Percentiles rank a stretch among this genome's conserved stretches.
phyloP scores from a whole-genome alignment of 1,140 invertebrate species.

The Delia radicum region DNA sequence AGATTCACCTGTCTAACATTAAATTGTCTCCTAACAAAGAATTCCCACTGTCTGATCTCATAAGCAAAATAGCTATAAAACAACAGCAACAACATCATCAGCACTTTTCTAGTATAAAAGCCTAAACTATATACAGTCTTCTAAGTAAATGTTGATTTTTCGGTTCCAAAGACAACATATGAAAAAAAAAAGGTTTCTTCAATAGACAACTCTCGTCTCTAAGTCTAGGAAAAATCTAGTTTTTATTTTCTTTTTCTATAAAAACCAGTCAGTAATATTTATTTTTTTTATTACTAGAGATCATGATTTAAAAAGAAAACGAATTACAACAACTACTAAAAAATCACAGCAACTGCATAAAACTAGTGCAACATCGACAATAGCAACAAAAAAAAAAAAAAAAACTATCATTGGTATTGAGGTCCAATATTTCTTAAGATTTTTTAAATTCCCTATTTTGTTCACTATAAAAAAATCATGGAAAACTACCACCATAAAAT shows the following conservation, averaged over 20 bases:
- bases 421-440: slow-evolving; percentile 1
- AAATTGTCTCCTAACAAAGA: background rate
- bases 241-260: slow-evolving; percentile 18
- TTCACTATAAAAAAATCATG: background rate
- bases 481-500: slow-evolving; percentile 2
- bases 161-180: background rate
- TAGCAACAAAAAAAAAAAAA: background rate
- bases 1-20: background rate
- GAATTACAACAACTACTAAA: background rate
- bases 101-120: background rate
- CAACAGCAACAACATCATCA: background rate
- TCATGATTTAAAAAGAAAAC: slow-evolving; percentile 12
- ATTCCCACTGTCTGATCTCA: slow-evolving; percentile 18
- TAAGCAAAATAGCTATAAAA: background rate
- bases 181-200: background rate
- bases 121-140: background rate
- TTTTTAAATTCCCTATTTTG: slow-evolving; percentile 20
- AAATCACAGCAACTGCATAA: background rate
- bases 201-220: background rate
- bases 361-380: slow-evolving; percentile 12
- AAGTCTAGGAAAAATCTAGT: slow-evolving; percentile 21
- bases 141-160: background rate
- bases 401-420: slow-evolving; percentile 5
- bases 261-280: slow-evolving; percentile 2
- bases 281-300: background rate